Percentiles rank a stretch among this genome's conserved stretches.
These are phyloP conservation scores for Bombus impatiens DNA, from an alignment of 1,140 invertebrate genomes.

Conservation along the genomic window DNA sequence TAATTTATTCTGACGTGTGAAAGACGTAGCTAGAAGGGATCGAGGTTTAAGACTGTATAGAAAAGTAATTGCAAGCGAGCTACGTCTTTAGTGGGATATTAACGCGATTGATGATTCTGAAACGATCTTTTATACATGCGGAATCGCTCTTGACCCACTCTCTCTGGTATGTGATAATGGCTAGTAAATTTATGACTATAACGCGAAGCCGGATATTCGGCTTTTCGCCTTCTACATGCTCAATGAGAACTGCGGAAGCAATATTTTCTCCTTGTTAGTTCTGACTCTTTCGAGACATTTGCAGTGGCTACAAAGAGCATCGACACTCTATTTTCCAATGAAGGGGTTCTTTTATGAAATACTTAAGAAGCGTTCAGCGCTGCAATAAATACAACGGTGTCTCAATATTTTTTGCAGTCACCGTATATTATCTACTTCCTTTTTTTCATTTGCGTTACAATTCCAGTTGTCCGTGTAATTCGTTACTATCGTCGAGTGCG, in stretches of 20 bases:
- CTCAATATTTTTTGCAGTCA: no score
- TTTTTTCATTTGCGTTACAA: no score
- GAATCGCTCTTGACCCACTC: conserved; percentile 48
- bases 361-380: no score
- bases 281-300: no score
- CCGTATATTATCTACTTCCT: no score
- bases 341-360: no score
- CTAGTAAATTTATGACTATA: conserved; percentile 35
- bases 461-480: no score
- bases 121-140: conserved; percentile 36
- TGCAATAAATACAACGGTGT: no score
- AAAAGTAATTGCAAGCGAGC: not conserved
- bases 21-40: no score
- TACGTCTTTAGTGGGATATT: not conserved
- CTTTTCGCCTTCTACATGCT: conserved; percentile 4
- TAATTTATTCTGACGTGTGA: not conserved
- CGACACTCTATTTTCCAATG: no score
- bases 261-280: not conserved
- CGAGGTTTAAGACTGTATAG: not conserved
- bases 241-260: no score
- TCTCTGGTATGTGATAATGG: conserved; percentile 21
- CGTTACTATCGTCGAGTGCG: not conserved
- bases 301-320: no score
- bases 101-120: conserved; percentile 32
- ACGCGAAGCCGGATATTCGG: conserved; percentile 37